phyloP scores from a whole-genome alignment of 2,888 invertebrate genomes.

The Limenitis arthemis region DNA sequence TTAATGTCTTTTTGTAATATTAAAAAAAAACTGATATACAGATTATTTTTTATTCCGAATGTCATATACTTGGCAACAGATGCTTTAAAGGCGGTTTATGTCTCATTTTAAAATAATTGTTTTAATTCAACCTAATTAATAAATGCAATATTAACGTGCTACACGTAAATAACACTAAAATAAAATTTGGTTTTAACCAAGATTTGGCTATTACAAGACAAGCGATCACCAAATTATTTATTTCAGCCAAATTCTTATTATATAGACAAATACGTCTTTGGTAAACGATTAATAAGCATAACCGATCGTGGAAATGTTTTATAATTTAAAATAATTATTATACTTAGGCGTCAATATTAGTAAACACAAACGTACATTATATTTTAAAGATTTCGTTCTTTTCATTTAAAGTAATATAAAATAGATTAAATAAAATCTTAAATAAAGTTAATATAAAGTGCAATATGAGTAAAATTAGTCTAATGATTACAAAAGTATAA shows the following conservation, averaged over 20 bases:
- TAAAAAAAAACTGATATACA: neutral
- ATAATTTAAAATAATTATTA: neutral
- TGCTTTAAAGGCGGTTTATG: neutral
- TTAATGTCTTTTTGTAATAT: neutral
- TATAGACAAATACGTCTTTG: slow-evolving; percentile 6
- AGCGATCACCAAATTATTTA: neutral
- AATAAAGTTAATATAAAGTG: slow-evolving; percentile 1
- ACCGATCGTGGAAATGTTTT: neutral
- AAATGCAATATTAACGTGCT: slow-evolving; percentile 2
- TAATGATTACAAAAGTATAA: slow-evolving; percentile 15
- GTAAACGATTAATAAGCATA: slow-evolving; percentile 1
- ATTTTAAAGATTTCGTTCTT: neutral
- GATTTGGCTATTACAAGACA: neutral
- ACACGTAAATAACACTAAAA: neutral
- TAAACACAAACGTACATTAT: neutral
- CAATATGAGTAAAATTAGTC: slow-evolving; percentile 1
- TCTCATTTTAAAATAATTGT: neutral
- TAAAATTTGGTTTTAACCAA: neutral
- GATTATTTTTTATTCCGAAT: neutral
- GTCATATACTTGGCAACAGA: neutral
- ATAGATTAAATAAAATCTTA: slow-evolving; percentile 1
- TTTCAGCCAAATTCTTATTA: slow-evolving; percentile 2
- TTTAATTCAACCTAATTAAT: neutral
- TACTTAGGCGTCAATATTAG: neutral
- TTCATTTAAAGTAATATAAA: no score